Conservation (phyloP, 2,797 vertebrate genomes). For the Centropyge bicolor region DNA sequence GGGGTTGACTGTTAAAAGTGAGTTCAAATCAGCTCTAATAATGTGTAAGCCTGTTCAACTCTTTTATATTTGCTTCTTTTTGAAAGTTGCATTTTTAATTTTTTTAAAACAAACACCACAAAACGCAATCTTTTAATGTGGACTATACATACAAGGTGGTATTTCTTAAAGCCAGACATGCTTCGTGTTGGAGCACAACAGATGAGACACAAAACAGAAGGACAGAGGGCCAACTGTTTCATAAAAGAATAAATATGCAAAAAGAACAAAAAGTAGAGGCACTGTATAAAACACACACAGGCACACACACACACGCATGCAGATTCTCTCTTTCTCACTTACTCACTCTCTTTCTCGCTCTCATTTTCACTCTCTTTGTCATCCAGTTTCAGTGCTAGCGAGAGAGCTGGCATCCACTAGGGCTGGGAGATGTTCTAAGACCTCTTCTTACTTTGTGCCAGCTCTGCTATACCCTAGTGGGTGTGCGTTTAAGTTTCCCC, state of each 20-base stretch:
- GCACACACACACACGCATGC: constrained; percentile 50
- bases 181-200: constrained; percentile 41
- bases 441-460: constrained; percentile 84
- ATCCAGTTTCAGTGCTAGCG: constrained; percentile 78
- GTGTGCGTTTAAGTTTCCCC: constrained; percentile 85
- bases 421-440: constrained; percentile 86
- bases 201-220: constrained; percentile 66
- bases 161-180: constrained; percentile 40
- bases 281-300: constrained; percentile 61
- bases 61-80: constrained; percentile 5
- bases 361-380: constrained; percentile 79
- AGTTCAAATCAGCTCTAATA: constrained; percentile 2
- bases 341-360: constrained; percentile 60
- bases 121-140: constrained; percentile 20
- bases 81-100: neutral
- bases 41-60: neutral
- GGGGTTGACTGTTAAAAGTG: neutral
- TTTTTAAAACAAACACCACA: constrained; percentile 13
- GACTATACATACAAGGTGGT: constrained; percentile 14
- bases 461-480: constrained; percentile 85
- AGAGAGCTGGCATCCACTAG: constrained; percentile 80
- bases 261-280: constrained; percentile 75
- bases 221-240: constrained; percentile 64
- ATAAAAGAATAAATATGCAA: constrained; percentile 78
- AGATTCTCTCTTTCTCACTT: constrained; percentile 64